Percentiles rank a stretch among this genome's conserved stretches.
Conservation (phyloP, 2,113 vertebrate genomes). For the Orthonyx spaldingii region DNA sequence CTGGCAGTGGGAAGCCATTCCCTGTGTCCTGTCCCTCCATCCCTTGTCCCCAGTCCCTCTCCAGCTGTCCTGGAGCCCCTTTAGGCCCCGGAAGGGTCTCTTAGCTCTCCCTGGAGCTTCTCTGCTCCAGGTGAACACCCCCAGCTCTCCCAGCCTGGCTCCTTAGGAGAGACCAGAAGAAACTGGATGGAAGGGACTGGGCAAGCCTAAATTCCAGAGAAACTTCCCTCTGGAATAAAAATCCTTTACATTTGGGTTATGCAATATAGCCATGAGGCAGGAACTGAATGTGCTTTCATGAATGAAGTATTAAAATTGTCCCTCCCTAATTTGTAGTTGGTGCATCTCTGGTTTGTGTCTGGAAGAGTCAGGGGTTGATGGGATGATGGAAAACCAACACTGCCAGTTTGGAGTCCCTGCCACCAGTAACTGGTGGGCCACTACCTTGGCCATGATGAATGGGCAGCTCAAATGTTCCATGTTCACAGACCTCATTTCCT, state of each 20-base stretch:
- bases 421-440: not conserved
- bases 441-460: not conserved
- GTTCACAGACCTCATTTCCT: conserved; percentile 20
- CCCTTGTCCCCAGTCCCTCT: not conserved
- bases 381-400: not conserved
- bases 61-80: not conserved
- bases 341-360: not conserved
- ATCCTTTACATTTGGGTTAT: not conserved
- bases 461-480: not conserved
- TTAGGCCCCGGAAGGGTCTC: rapidly evolving
- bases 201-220: not conserved
- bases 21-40: not conserved
- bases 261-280: not conserved
- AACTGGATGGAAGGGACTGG: not conserved
- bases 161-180: not conserved
- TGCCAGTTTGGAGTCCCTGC: not conserved
- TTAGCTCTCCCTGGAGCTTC: not conserved
- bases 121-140: not conserved
- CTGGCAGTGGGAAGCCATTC: not conserved
- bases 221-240: not conserved
- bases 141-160: not conserved
- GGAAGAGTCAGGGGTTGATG: conserved; percentile 20
- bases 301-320: not conserved
- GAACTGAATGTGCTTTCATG: not conserved
- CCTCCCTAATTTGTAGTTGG: not conserved